Percentiles rank a stretch among this genome's conserved stretches.
phyloP scores from a whole-genome alignment of 2,888 invertebrate genomes.

The Endomychus coccineus region DNA sequence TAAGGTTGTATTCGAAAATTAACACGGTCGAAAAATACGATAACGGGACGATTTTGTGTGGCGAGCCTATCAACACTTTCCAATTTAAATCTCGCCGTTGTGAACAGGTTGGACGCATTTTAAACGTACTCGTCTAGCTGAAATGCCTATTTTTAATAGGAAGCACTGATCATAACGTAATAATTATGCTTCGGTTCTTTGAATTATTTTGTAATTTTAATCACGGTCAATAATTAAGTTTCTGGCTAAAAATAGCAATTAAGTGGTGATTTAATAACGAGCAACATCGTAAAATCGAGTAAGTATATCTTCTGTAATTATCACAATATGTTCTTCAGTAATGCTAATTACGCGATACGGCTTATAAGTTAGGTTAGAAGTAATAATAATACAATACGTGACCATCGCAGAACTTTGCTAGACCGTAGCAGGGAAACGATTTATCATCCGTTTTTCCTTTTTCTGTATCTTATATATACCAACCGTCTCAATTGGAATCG shows the following conservation, averaged over 20 bases:
- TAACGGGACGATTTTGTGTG: too few species aligned
- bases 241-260: conserved; percentile 14
- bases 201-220: conserved; percentile 16
- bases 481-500: too few species aligned
- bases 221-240: conserved; percentile 16
- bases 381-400: conserved; percentile 25
- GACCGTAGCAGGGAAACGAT: conserved; percentile 13
- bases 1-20: too few species aligned
- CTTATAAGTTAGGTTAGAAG: conserved; percentile 17
- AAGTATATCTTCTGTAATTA: conserved; percentile 15
- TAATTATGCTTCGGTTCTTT: conserved; percentile 11
- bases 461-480: too few species aligned
- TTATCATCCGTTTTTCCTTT: too few species aligned
- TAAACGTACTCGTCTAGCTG: too few species aligned
- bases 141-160: too few species aligned
- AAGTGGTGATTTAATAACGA: conserved; percentile 14
- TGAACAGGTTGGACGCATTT: too few species aligned
- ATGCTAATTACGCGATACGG: conserved; percentile 23
- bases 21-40: too few species aligned
- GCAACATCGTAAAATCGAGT: conserved; percentile 13
- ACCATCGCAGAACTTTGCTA: conserved; percentile 20
- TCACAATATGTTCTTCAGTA: conserved; percentile 19
- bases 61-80: too few species aligned
- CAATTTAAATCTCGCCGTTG: too few species aligned
- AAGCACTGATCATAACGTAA: too few species aligned